Percentiles rank a stretch among this genome's conserved stretches.
These are phyloP conservation scores for Peromyscus attwateri DNA, from an alignment of 2,797 vertebrate genomes.

Conservation along the genomic window DNA sequence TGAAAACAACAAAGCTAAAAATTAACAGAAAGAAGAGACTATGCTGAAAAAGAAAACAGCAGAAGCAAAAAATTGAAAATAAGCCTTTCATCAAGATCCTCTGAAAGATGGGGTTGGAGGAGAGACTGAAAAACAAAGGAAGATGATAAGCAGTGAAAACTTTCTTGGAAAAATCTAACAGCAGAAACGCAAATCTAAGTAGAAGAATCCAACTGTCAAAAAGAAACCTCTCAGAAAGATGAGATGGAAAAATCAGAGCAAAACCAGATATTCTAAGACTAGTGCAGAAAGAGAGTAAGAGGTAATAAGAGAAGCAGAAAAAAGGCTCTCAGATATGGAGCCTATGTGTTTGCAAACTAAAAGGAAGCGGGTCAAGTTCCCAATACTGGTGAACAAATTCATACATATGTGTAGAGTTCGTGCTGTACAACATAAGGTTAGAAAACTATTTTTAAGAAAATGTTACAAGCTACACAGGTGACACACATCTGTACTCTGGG, in stretches of 20 bases:
- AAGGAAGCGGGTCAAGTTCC: neutral
- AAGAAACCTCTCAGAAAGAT: neutral
- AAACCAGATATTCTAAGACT: neutral
- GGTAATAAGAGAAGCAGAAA: neutral
- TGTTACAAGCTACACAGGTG: neutral
- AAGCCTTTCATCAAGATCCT: neutral
- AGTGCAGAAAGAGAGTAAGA: neutral
- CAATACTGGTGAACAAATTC: neutral
- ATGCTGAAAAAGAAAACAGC: neutral
- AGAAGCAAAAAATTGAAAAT: neutral
- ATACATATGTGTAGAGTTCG: too few species aligned
- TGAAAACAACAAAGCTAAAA: conserved; percentile 17
- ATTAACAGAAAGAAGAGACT: neutral
- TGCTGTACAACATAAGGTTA: neutral
- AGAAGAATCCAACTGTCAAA: neutral
- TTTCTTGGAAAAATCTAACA: conserved; percentile 10
- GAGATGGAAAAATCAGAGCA: neutral
- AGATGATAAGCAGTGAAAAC: neutral
- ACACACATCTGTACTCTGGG: neutral
- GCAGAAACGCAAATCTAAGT: conserved; percentile 36
- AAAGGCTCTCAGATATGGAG: neutral
- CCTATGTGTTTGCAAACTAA: conserved; percentile 2
- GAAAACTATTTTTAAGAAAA: neutral
- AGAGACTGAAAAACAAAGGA: neutral
- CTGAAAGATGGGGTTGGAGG: neutral